phyloP scores from a whole-genome alignment of 2,888 invertebrate species.

The Dorcus parallelipipedus region DNA sequence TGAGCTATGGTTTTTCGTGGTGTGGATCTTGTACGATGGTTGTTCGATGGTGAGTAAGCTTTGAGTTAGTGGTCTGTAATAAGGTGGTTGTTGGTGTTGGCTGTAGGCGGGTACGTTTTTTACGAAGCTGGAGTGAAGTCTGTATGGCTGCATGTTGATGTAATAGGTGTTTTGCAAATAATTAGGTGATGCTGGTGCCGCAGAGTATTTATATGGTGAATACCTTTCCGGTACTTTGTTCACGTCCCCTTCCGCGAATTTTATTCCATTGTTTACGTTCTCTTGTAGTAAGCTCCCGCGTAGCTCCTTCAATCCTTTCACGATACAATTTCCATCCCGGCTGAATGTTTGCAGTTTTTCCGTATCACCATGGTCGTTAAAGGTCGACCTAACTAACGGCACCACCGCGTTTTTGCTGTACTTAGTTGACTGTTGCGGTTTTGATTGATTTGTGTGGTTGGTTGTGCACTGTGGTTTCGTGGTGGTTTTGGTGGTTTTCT shows the following conservation, averaged over 20 bases:
- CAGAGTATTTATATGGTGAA: too few relatives aligned
- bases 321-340: too few relatives aligned
- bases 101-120: conserved; percentile 7
- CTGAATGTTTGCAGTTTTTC: too few relatives aligned
- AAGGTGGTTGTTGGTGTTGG: not conserved
- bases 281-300: too few relatives aligned
- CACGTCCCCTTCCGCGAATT: not conserved
- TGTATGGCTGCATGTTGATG: conserved; percentile 9
- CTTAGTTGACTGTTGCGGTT: too few relatives aligned
- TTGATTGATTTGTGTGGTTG: too few relatives aligned
- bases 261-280: not conserved
- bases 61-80: conserved; percentile 7
- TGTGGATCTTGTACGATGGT: not conserved
- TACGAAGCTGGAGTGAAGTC: conserved; percentile 10
- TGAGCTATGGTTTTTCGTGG: conserved; percentile 4
- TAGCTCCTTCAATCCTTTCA: too few relatives aligned
- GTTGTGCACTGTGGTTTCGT: too few relatives aligned
- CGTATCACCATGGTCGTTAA: not conserved
- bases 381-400: too few relatives aligned
- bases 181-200: not conserved
- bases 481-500: not conserved
- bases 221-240: too few relatives aligned
- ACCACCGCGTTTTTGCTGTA: too few relatives aligned
- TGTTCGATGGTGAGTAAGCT: conserved; percentile 5
- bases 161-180: conserved; percentile 7